Evolutionary conservation across 2,113 vertebrate species (phyloP), one percentile per base, ranked within the genome.

Genomic region (Sander lucioperca): DNA sequence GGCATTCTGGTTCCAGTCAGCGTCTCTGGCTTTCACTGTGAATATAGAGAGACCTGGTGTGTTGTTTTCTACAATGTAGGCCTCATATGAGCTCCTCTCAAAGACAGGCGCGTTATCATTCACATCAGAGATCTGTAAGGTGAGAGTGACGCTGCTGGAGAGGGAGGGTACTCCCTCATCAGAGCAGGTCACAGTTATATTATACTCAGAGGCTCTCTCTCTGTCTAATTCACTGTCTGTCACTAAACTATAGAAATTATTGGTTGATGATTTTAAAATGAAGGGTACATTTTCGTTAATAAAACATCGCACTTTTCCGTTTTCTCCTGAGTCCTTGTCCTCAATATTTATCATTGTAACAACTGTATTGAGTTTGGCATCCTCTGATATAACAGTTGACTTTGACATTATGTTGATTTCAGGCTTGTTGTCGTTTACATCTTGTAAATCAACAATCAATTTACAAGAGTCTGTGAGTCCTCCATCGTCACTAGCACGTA

Each of bases 341-440:
- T 86, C 81, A 1, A 86, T 74, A 10, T 93, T 95, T 47, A 97
- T 93, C n/a, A 97, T 88, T 4, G 95, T 91, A 36, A 96, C 84
- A 5, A 96, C 87, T 1, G 96, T 96, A 2, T 93, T 92, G 0
- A 64, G 7, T 0, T 58, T 53, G 2, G 92, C 87, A 36, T 96
- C 92, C 87, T 97, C 96, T 4, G 92, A 83, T 47, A 96, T 66
- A 0, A 3, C 48, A 33, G 12, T 25, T 0, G 74, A 68, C 10
- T 80, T 86, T 6, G 93, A 94, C 59, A 90, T 91, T 47, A 94
- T 83, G 0, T 85, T 74, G 4, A 94, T 92, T 21, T 77, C 27
- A 0, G 94, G 93, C 0, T 6, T 58, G 19, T 94, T 94, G 19
- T 94, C 94, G 70, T 96, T 97, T 0, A 78, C 1, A 8, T 86